Base-by-base conservation (phyloP, 1,140 invertebrate species). In the Ceratina australensis region DNA sequence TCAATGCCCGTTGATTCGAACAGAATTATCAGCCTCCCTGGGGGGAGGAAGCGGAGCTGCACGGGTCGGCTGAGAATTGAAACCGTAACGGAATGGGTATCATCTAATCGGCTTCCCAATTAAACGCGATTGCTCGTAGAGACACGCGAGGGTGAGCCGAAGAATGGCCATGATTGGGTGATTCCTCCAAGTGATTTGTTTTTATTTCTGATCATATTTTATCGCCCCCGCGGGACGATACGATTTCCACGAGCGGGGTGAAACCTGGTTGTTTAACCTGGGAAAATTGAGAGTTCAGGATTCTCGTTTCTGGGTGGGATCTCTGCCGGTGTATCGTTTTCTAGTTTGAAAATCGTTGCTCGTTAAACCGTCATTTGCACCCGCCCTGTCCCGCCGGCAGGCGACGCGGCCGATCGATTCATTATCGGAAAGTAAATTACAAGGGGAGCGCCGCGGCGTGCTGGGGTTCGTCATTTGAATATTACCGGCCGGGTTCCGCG, bases 1-100 rank as follows among this genome's bases (percentile, higher is more conserved):
- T 73, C 64, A 61, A 83, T 82, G 59, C 28, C n/a, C 69, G 72
- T 79, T 75, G 69, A 83, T 82, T 74, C 66, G n/a, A 60, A 33
- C n/a, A 50, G 63, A 83, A 64, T 79, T 83, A 79, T 78, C 80
- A 72, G 80, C 59, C 56, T 83, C 69, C 61, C 57, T 10, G 2
- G 28, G 33, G 33, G 8, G 12, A n/a, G 42, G 68, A 79, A 60
- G 79, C 54, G 54, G n/a, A 8, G 12, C 2, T 16, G 13, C 2
- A 0, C 28, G 26, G 18, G 47, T 52, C 20, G 13, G 8, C 26
- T 20, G 42, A 63, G 20, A 83, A 73, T 78, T 69, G 68, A 52
- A 83, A 64, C 68, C 60, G 71, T 57, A 78, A 64, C 57, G 64
- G 52, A 42, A 42, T 42, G 33, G 33, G 5, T 59, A 52, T 52